phyloP scores from a whole-genome alignment of 2,797 vertebrate genomes.

The Diceros bicornis region DNA sequence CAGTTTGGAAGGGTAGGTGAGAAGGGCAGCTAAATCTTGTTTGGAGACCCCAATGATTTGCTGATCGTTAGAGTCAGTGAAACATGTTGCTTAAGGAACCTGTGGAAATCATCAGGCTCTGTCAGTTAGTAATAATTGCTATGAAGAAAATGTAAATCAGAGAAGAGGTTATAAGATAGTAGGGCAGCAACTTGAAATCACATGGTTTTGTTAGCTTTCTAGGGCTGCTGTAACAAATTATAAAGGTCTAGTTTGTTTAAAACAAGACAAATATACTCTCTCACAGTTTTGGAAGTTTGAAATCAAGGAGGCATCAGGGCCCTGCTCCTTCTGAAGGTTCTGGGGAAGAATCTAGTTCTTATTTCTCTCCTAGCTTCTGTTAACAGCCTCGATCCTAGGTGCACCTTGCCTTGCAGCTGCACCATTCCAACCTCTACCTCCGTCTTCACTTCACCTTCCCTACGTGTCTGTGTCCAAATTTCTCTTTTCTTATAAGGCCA shows the following conservation, averaged over 20 bases:
- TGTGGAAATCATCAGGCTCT: neutral
- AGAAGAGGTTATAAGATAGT: neutral
- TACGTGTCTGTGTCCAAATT: neutral
- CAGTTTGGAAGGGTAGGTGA: neutral
- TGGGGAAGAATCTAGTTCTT: neutral
- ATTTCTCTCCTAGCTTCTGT: neutral
- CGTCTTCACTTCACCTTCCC: neutral
- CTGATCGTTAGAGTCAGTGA: neutral
- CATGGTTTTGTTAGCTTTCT: neutral
- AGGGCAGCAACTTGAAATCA: neutral
- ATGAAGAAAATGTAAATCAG: neutral
- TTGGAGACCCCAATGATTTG: neutral
- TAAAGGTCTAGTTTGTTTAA: neutral
- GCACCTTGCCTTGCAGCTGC: neutral
- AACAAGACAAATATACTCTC: neutral
- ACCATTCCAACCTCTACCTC: neutral
- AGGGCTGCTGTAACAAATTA: neutral
- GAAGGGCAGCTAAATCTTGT: neutral
- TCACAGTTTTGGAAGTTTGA: neutral
- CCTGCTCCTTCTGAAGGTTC: neutral
- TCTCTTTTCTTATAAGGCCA: neutral
- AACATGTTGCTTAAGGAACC: neutral
- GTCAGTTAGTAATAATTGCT: neutral
- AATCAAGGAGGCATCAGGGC: neutral
- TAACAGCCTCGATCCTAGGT: neutral